Evolutionary conservation across 2,113 vertebrate genomes (phyloP).

Genomic region (Tyrannus savana): DNA sequence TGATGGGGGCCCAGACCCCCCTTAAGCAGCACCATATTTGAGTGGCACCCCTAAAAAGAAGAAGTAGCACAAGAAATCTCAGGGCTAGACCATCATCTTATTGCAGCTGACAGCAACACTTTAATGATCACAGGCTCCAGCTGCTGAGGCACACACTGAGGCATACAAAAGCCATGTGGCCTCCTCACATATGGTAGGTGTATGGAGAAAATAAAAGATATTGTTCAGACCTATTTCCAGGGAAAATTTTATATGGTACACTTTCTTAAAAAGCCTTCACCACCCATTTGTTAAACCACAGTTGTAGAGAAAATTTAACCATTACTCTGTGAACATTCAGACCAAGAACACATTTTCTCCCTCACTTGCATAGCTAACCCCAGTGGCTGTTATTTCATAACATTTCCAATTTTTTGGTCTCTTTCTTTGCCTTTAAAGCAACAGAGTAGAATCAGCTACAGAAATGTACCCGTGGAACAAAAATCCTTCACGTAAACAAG

Average conservation of each 20-base stretch:
- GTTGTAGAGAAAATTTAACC: not conserved
- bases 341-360: not conserved
- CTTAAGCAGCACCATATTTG: rapidly evolving
- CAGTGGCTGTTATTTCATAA: not conserved
- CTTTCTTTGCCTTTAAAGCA: not conserved
- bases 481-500: not conserved
- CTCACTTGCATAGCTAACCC: not conserved
- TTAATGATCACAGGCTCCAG: not conserved
- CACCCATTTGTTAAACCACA: not conserved
- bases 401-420: not conserved
- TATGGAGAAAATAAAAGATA: not conserved
- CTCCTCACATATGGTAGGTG: not conserved
- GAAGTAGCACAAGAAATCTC: not conserved
- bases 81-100: not conserved
- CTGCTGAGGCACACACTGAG: not conserved
- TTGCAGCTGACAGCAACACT: not conserved
- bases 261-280: not conserved
- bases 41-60: not conserved
- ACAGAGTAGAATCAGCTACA: not conserved
- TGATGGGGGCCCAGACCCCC: rapidly evolving
- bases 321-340: not conserved
- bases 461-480: not conserved
- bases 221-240: not conserved
- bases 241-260: not conserved
- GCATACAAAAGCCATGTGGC: not conserved